Conservation (phyloP, 2,797 vertebrate genomes). For the Lateolabrax maculatus region DNA sequence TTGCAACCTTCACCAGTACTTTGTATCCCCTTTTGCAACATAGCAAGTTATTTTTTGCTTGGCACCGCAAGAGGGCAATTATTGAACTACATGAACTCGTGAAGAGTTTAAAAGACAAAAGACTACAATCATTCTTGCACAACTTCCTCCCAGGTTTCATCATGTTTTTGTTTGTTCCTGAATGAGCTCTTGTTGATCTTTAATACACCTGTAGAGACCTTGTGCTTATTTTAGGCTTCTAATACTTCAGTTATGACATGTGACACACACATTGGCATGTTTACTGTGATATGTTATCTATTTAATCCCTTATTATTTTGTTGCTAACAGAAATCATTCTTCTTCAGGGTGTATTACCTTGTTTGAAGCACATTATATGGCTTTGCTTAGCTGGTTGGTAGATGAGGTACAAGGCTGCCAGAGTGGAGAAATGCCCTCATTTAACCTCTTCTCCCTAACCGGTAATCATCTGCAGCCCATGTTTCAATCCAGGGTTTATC, state of each 20-base stretch:
- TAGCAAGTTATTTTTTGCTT: not conserved
- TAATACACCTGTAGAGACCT: not conserved
- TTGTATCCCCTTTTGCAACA: not conserved
- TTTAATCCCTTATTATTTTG: constrained; percentile 3
- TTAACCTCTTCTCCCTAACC: constrained; percentile 30
- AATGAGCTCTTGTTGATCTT: not conserved
- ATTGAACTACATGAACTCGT: not conserved
- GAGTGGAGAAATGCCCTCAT: constrained; percentile 30
- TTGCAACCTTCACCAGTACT: not conserved
- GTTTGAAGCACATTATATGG: constrained; percentile 31
- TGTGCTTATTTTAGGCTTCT: not conserved
- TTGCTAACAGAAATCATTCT: not conserved
- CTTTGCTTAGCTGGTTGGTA: constrained; percentile 15
- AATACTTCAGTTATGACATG: not conserved
- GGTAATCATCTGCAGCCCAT: constrained; percentile 41
- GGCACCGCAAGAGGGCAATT: not conserved
- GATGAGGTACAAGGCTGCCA: constrained; percentile 24
- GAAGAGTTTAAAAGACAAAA: not conserved
- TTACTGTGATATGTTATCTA: not conserved
- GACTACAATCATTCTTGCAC: not conserved
- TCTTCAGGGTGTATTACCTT: constrained; percentile 2
- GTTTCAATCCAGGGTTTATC: constrained; percentile 40
- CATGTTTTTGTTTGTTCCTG: not conserved
- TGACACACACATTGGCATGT: not conserved
- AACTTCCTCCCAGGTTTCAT: not conserved